Percentiles rank a stretch among this genome's conserved stretches.
Evolutionary conservation across 2,113 vertebrate genomes (phyloP).

Genomic region (Tretioscincus oriximinensis): DNA sequence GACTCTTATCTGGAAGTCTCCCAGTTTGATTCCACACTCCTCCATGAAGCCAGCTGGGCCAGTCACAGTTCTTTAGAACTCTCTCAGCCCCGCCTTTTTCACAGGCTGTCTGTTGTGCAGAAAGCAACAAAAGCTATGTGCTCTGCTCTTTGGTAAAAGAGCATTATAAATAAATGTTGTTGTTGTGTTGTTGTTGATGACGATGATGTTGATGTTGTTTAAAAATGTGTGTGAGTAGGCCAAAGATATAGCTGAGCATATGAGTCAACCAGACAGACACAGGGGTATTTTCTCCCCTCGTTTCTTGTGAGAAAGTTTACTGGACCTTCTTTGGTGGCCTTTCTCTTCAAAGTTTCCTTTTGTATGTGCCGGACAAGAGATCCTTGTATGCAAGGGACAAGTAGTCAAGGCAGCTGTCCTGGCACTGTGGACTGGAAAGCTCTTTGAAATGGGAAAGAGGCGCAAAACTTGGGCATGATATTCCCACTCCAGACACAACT

Average conservation of each 20-base stretch:
- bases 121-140: too few relatives aligned
- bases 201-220: too few relatives aligned
- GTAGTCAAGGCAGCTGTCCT: background rate
- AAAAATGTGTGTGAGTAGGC: too few relatives aligned
- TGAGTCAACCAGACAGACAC: background rate
- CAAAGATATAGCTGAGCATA: background rate
- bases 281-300: background rate
- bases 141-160: too few relatives aligned
- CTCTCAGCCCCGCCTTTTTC: too few relatives aligned
- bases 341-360: slow-evolving; percentile 52
- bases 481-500: background rate
- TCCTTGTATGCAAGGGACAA: background rate
- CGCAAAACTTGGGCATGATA: fast-evolving
- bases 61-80: too few relatives aligned
- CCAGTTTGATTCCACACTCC: too few relatives aligned
- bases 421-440: slow-evolving; percentile 4
- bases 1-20: too few relatives aligned
- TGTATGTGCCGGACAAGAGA: slow-evolving; percentile 46
- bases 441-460: background rate
- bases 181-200: too few relatives aligned
- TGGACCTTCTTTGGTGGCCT: slow-evolving; percentile 32
- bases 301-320: background rate
- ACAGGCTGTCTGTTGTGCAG: too few relatives aligned
- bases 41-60: too few relatives aligned
- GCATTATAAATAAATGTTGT: too few relatives aligned